Base-by-base conservation (phyloP, 1,140 invertebrate genomes). In the Cotesia glomerata region DNA sequence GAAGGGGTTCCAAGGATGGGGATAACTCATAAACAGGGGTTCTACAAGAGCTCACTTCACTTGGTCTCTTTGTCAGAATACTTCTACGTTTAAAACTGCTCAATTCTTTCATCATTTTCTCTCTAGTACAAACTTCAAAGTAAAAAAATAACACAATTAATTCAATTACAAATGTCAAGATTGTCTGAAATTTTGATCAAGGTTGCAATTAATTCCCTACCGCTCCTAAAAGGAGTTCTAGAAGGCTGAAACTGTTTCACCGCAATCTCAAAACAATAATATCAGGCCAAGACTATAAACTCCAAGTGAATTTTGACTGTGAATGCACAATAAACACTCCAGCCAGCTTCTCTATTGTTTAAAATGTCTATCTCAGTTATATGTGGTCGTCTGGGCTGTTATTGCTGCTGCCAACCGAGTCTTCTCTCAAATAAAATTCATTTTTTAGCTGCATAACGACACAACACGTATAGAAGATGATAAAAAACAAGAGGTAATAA, bases 1-100 rank as follows among this genome's bases (percentile, higher is more conserved):
- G 73, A 70, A 67, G 54, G 26, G 52, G 32, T 61, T 61, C 7
- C 39, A 45, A 45, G 39, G 59, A 61, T 18, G 59, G 32, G 32
- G 59, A 32, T 32, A 61, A 61, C 16, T 61, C 39, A 18, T 32
- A 61, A 62, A 69, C 32, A 70, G 69, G 69, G 69, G 69, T 62
- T 70, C 58, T 11, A 70, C 45, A 70, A 70, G 69, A 59, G 58
- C 49, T 59, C 59, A 63, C 69, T 70, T 70, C 58, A 70, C 69
- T 32, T 45, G 62, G 69, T 59, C 69, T 58, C 69, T 70, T 70
- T 70, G 69, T 59, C 58, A 59, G 58, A 51, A 45, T 63, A 39
- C 36, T 45, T 59, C 52, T 8, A 45, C 34, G 45, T 39, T 61
- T 52, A 58, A 62, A 62, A 62, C 59, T 70, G 45, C 59, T 73